phyloP scores from a whole-genome alignment of 2,888 invertebrate genomes.

The Acleris cristana region DNA sequence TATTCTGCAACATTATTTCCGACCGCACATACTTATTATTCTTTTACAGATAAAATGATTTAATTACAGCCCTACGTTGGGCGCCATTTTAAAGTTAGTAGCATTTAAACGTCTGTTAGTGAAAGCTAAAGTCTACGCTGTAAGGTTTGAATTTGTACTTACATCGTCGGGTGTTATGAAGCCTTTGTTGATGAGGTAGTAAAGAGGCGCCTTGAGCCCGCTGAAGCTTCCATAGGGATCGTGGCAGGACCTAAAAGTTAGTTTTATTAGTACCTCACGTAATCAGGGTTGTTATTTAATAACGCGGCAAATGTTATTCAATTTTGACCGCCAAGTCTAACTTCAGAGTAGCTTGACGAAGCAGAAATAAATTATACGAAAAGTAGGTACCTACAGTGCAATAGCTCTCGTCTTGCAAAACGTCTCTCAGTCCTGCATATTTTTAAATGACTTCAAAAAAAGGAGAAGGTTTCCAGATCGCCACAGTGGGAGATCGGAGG shows the following conservation, averaged over 20 bases:
- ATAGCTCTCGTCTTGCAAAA: no score
- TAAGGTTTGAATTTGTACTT: slow-evolving; percentile 26
- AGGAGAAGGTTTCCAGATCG: no score
- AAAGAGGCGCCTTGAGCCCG: slow-evolving; percentile 81
- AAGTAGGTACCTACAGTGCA: no score
- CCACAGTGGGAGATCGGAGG: no score
- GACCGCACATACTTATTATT: background rate
- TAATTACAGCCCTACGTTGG: slow-evolving; percentile 16
- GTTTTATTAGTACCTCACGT: background rate
- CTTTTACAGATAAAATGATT: slow-evolving; percentile 3
- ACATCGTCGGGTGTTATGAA: slow-evolving; percentile 78
- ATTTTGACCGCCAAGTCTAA: no score
- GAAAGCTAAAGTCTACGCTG: background rate
- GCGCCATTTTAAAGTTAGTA: slow-evolving; percentile 15
- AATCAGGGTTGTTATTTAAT: no score
- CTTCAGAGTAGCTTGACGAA: no score
- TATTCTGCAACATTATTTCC: background rate
- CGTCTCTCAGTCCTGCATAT: no score
- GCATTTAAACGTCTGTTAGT: background rate
- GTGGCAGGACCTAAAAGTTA: slow-evolving; percentile 78
- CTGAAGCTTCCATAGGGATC: slow-evolving; percentile 76
- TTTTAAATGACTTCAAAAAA: no score
- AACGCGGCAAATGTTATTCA: no score
- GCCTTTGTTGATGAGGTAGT: slow-evolving; percentile 83
- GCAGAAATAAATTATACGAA: no score